Percentiles rank a stretch among this genome's conserved stretches.
Conservation (phyloP, 2,888 invertebrate species). For the Dryobota labecula region DNA sequence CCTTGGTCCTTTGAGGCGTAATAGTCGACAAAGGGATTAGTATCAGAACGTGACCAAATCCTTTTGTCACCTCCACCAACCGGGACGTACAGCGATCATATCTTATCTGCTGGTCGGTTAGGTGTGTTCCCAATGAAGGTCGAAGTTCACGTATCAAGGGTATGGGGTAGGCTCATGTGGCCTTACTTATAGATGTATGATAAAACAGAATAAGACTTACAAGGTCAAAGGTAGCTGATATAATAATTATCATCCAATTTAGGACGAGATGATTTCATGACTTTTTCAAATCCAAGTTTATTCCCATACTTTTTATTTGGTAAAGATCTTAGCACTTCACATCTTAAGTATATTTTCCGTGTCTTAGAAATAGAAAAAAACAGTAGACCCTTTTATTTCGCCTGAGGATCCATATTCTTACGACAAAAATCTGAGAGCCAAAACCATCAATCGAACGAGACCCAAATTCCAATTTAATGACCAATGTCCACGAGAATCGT, state of each 20-base stretch:
- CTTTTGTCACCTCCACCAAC: neutral
- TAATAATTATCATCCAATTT: neutral
- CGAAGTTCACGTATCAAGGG: neutral
- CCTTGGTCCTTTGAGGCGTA: neutral
- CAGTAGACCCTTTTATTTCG: neutral
- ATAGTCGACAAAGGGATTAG: neutral
- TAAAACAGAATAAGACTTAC: neutral
- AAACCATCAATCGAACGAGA: neutral
- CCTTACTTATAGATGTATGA: neutral
- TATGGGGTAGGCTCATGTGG: neutral
- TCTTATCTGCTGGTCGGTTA: neutral
- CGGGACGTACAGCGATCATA: neutral
- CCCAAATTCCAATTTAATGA: constrained; percentile 13
- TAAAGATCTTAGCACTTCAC: too few species aligned
- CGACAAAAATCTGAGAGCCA: neutral
- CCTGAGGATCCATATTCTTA: too few species aligned
- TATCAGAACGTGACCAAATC: constrained; percentile 6
- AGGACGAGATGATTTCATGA: neutral
- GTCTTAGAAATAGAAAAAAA: neutral
- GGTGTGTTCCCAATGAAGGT: neutral
- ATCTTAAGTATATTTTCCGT: neutral
- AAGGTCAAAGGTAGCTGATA: neutral
- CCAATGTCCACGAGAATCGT: neutral
- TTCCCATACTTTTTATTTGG: neutral
- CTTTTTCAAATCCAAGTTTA: neutral